Evolutionary conservation across 2,888 invertebrate genomes (phyloP).

Genomic region (Thymelicus sylvestris): DNA sequence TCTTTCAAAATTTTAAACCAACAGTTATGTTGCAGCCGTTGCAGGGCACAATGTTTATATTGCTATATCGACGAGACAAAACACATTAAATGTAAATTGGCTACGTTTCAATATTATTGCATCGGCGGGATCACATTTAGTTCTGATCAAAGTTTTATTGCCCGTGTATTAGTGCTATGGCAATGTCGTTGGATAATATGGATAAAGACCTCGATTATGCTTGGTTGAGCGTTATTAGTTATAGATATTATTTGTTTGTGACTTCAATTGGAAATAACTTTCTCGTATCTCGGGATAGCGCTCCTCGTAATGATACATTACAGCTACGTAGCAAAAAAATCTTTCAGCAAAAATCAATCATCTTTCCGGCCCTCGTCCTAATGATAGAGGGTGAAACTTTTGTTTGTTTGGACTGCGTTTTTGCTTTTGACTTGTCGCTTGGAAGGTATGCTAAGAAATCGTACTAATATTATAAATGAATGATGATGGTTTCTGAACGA

Average conservation of each 20-base stretch:
- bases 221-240: conserved; percentile 30
- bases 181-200: conserved; percentile 28
- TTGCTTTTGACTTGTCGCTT: not conserved
- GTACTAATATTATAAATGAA: not conserved
- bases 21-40: conserved; percentile 15
- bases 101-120: conserved; percentile 35
- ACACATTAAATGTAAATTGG: conserved; percentile 37
- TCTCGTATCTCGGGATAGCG: not conserved
- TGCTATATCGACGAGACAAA: conserved; percentile 24
- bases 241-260: conserved; percentile 24
- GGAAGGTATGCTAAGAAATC: not conserved
- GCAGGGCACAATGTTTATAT: conserved; percentile 15
- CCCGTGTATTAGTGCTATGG: conserved; percentile 26
- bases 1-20: conserved; percentile 21
- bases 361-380: not conserved
- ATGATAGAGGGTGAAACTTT: conserved; percentile 4
- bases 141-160: conserved; percentile 37
- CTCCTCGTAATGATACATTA: conserved; percentile 5
- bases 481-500: too few relatives aligned
- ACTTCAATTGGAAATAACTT: conserved; percentile 23
- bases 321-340: conserved; percentile 10
- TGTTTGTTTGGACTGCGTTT: conserved; percentile 8
- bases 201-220: conserved; percentile 32
- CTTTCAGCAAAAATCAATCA: conserved; percentile 7
- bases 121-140: conserved; percentile 27